Conservation (phyloP, 2,888 invertebrate species). For the Chymomyza procnemis region DNA sequence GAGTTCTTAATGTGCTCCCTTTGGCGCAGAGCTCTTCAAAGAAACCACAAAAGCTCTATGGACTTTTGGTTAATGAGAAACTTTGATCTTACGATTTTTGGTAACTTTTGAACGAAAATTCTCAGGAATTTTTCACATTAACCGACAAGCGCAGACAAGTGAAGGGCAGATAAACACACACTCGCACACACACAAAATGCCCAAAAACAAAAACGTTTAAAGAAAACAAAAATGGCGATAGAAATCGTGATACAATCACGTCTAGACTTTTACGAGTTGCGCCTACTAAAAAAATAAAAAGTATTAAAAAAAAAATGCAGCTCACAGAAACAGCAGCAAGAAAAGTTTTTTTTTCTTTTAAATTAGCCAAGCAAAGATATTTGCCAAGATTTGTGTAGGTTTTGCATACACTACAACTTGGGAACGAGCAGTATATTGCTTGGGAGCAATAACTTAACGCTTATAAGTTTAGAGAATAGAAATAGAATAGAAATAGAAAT, state of each 20-base stretch:
- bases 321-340: too few relatives aligned
- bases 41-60: neutral
- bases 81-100: slow-evolving; percentile 12
- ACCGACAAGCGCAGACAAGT: slow-evolving; percentile 18
- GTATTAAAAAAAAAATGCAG: too few relatives aligned
- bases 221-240: slow-evolving; percentile 73
- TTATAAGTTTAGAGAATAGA: too few relatives aligned
- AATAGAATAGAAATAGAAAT: too few relatives aligned
- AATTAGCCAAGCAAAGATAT: neutral
- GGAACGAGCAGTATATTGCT: neutral
- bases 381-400: neutral
- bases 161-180: slow-evolving; percentile 6
- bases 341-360: slow-evolving; percentile 3
- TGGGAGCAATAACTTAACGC: too few relatives aligned
- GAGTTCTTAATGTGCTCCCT: neutral
- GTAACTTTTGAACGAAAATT: slow-evolving; percentile 33
- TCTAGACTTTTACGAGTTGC: slow-evolving; percentile 76
- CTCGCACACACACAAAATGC: slow-evolving; percentile 23
- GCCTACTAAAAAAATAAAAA: slow-evolving; percentile 62
- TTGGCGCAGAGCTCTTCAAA: neutral
- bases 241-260: slow-evolving; percentile 77
- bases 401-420: neutral
- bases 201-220: slow-evolving; percentile 33
- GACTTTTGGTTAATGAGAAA: slow-evolving; percentile 48
- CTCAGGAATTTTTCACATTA: slow-evolving; percentile 54